Conservation (phyloP, 2,113 vertebrate genomes). For the Butastur rufipennis region DNA sequence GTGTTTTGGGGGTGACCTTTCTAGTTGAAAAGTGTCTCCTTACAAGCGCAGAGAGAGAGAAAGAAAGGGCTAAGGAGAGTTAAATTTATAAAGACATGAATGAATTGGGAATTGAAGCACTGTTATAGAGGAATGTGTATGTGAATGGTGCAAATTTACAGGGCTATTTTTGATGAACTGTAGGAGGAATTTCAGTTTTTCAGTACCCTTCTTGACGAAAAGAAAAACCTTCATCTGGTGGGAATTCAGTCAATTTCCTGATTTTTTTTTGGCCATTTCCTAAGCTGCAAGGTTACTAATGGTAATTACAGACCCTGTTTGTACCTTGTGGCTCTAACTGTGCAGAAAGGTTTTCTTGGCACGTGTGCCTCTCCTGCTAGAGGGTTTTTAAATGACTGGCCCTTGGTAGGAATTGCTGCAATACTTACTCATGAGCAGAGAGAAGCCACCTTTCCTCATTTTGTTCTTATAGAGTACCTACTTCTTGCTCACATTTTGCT, state of each 20-base stretch:
- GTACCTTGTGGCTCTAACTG: not conserved
- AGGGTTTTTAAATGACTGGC: not conserved
- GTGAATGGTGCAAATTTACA: slow-evolving; percentile 65
- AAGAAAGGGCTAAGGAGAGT: not conserved
- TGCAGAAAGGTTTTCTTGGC: not conserved
- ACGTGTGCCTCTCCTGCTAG: not conserved
- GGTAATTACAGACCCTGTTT: slow-evolving; percentile 54
- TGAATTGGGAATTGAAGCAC: slow-evolving; percentile 1
- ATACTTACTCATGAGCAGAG: not conserved
- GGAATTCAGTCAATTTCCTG: slow-evolving; percentile 72
- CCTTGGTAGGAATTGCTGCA: not conserved
- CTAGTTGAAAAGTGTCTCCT: not conserved
- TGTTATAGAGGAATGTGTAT: slow-evolving; percentile 41
- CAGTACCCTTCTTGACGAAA: slow-evolving; percentile 46
- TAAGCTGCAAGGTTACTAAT: slow-evolving; percentile 41
- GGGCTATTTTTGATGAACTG: slow-evolving; percentile 61
- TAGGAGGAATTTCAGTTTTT: slow-evolving; percentile 65
- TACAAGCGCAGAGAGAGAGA: not conserved
- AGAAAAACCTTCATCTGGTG: slow-evolving; percentile 60
- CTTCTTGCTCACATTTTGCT: not conserved
- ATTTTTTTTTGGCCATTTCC: slow-evolving; percentile 28
- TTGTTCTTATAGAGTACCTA: not conserved
- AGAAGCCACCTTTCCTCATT: not conserved
- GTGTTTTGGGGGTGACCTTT: not conserved
- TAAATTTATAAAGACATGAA: slow-evolving; percentile 21